Conservation (phyloP, 2,113 vertebrate genomes). For the Zapornia atra region DNA sequence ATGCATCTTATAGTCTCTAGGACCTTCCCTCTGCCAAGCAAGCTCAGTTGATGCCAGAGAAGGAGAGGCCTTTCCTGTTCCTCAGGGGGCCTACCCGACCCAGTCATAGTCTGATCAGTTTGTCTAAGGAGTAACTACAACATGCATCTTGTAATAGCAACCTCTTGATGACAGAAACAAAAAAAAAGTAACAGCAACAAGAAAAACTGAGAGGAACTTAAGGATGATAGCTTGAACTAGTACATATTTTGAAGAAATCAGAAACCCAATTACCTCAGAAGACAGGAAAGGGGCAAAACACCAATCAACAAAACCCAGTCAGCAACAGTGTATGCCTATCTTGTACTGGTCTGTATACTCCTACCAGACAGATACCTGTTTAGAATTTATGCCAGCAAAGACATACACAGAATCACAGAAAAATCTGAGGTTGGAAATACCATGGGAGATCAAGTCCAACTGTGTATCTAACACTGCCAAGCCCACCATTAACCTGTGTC, state of each 20-base stretch:
- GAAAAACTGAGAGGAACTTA: neutral
- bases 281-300: neutral
- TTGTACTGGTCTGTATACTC: neutral
- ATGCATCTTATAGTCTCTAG: neutral
- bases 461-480: neutral
- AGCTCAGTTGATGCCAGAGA: neutral
- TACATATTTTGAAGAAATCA: neutral
- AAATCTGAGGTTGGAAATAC: neutral
- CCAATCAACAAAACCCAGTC: neutral
- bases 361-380: neutral
- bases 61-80: neutral
- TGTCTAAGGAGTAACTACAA: neutral
- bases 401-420: neutral
- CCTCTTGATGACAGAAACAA: neutral
- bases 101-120: neutral
- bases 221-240: neutral
- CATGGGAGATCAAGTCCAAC: neutral
- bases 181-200: neutral
- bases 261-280: neutral
- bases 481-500: neutral
- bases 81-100: neutral
- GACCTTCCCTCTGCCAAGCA: neutral
- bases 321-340: neutral
- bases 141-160: neutral
- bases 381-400: neutral